A percentile compares a stretch with the other conserved stretches of the same genome.
phyloP scores from a whole-genome alignment of 2,888 invertebrate genomes.

The Eristalis intricaria region DNA sequence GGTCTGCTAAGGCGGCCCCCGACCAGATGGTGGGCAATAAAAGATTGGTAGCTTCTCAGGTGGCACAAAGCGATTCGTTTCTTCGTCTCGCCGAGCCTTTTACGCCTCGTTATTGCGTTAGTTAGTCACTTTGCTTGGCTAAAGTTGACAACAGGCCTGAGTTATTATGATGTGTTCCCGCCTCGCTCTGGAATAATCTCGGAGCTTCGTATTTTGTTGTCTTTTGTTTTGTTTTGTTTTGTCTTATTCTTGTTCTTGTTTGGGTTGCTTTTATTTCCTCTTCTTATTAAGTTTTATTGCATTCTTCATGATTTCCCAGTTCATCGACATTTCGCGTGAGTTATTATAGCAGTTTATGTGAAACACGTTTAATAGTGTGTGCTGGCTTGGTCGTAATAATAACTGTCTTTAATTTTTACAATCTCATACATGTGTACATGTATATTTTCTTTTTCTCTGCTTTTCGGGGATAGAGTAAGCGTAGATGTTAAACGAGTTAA shows the following conservation, averaged over 20 bases:
- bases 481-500: constrained; percentile 9
- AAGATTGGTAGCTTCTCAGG: constrained; percentile 37
- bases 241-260: constrained; percentile 5
- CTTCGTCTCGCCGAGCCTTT: constrained; percentile 1
- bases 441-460: neutral
- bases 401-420: constrained; percentile 56
- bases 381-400: constrained; percentile 53
- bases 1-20: neutral
- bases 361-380: constrained; percentile 66
- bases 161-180: constrained; percentile 39
- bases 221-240: neutral
- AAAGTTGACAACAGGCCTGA: constrained; percentile 47
- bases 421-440: constrained; percentile 4
- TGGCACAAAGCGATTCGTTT: constrained; percentile 28
- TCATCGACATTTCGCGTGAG: constrained; percentile 68
- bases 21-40: constrained; percentile 15
- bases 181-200: constrained; percentile 12
- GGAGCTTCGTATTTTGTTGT: neutral
- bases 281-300: constrained; percentile 57
- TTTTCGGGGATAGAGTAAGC: neutral
- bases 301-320: constrained; percentile 66
- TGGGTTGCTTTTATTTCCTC: constrained; percentile 21
- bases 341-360: constrained; percentile 62
- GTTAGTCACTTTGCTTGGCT: constrained; percentile 29
- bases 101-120: constrained; percentile 46